Conservation (phyloP, 2,113 vertebrate species). For the Ameiurus melas region DNA sequence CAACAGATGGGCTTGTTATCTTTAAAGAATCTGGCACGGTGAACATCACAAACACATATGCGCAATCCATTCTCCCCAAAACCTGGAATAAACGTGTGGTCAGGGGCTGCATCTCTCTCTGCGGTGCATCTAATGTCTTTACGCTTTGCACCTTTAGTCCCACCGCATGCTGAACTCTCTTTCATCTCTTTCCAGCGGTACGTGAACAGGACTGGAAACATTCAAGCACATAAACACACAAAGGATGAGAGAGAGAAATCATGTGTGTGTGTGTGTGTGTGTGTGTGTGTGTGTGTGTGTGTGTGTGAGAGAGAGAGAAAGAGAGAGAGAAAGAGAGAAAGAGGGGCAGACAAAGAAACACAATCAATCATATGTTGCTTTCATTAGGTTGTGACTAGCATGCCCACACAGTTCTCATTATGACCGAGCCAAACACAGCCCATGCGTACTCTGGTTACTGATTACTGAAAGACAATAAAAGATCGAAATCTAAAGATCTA, state of each 20-base stretch:
- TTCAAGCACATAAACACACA: constrained; percentile 41
- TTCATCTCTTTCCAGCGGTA: constrained; percentile 62
- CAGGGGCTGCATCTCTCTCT: constrained; percentile 34
- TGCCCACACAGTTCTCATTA: constrained; percentile 60
- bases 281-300: too few relatives aligned
- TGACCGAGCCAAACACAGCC: constrained; percentile 51
- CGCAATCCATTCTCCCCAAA: constrained; percentile 5
- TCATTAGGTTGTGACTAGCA: constrained; percentile 66
- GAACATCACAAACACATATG: constrained; percentile 69
- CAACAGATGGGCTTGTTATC: constrained; percentile 88
- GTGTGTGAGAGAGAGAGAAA: not conserved
- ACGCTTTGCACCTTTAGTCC: constrained; percentile 53
- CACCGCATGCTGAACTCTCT: constrained; percentile 44
- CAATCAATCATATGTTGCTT: constrained; percentile 63
- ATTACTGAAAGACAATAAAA: not conserved
- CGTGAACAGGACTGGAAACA: constrained; percentile 45
- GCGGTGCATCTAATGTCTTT: constrained; percentile 51
- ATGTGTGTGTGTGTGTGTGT: not conserved
- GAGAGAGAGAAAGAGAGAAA: not conserved
- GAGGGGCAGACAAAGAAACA: constrained; percentile 17
- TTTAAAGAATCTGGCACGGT: constrained; percentile 88
- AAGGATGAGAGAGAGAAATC: not conserved
- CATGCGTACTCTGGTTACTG: constrained; percentile 9
- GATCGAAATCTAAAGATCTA: not conserved
- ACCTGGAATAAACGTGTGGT: constrained; percentile 69